Evolutionary conservation across 2,888 invertebrate genomes (phyloP), one percentile per base, ranked within the genome.

Genomic region (Dioctria rufipes): DNA sequence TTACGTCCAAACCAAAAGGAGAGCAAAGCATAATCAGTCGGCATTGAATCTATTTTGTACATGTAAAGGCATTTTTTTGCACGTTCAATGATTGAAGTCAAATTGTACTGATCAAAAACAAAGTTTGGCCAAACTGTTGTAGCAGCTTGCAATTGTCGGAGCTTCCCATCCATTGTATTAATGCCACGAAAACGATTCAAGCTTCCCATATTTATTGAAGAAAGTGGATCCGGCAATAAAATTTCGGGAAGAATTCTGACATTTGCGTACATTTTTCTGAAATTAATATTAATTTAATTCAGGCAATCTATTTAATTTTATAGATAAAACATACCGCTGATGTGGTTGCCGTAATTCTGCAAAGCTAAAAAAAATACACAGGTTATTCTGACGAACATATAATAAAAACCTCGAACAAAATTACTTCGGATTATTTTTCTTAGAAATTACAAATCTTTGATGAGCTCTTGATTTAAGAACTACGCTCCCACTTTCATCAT

Each of bases 1-100:
- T 94, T 95, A 83, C 94, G 93, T 9, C 94, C 93, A 77, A 95
- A 92, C 95, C 96, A 96, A 87, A 93, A 96, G 0, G 95, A 95
- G 82, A 96, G 89, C 81, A 93, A 92, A 6, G 91, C 89, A 0
- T 94, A 93, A 88, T 94, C 93, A 58, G 88, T 89, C 4, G 94
- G 94, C 88, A 94, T 90, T 81, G 90, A 90, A 83, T 90, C 86
- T 60, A 88, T 86, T 80, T 88, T 87, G 63, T 88, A 86, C 51
- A 86, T 82, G 39, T 86, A 86, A 25, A 89, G 83, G 80, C 86
- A 87, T 63, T 86, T 85, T 54, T 88, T 86, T 11, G 89, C 88
- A 80, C 89, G 87, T 85, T 90, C 86, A 82, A 89, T 69, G 87
- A 90, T 84, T 88, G 87, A 84, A 85, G 86, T 81, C 88, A 90